phyloP scores from a whole-genome alignment of 2,888 invertebrate species.

The Drosophila seclusa region DNA sequence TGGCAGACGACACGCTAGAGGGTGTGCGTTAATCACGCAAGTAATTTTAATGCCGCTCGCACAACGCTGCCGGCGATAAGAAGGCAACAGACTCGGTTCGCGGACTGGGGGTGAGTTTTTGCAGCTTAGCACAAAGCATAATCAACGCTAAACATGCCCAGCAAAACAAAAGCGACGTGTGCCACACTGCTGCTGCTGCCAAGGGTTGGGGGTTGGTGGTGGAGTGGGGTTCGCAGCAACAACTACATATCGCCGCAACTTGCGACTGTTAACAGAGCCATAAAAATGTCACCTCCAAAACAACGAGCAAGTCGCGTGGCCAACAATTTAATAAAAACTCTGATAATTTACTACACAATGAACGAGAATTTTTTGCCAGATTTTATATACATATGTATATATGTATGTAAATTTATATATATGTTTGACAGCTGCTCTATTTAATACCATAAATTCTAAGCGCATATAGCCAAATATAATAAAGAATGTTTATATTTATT shows the following conservation, averaged over 20 bases:
- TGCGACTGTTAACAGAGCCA: slow-evolving; percentile 81
- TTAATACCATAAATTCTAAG: neutral
- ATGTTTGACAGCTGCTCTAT: no score
- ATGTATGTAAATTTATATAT: neutral
- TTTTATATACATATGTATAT: neutral
- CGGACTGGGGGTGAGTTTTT: slow-evolving; percentile 60
- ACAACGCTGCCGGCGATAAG: slow-evolving; percentile 53
- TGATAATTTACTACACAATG: slow-evolving; percentile 39
- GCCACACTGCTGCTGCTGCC: neutral
- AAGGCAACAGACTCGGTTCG: slow-evolving; percentile 22
- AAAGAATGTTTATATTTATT: neutral
- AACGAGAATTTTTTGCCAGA: neutral
- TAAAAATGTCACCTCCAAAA: slow-evolving; percentile 81
- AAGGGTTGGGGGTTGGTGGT: neutral
- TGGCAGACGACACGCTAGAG: slow-evolving; percentile 51
- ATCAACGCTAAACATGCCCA: slow-evolving; percentile 72
- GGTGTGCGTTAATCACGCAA: slow-evolving; percentile 77
- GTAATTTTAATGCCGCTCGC: slow-evolving; percentile 71
- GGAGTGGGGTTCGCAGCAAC: slow-evolving; percentile 15
- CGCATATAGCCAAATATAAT: neutral
- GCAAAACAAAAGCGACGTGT: slow-evolving; percentile 60
- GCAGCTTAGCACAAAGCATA: slow-evolving; percentile 62
- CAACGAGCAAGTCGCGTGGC: slow-evolving; percentile 64
- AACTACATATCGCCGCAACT: slow-evolving; percentile 26
- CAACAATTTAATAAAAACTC: slow-evolving; percentile 55